These are phyloP conservation scores for Ibidorhyncha struthersii DNA, from an alignment of 2,113 vertebrate species.

Conservation along the genomic window DNA sequence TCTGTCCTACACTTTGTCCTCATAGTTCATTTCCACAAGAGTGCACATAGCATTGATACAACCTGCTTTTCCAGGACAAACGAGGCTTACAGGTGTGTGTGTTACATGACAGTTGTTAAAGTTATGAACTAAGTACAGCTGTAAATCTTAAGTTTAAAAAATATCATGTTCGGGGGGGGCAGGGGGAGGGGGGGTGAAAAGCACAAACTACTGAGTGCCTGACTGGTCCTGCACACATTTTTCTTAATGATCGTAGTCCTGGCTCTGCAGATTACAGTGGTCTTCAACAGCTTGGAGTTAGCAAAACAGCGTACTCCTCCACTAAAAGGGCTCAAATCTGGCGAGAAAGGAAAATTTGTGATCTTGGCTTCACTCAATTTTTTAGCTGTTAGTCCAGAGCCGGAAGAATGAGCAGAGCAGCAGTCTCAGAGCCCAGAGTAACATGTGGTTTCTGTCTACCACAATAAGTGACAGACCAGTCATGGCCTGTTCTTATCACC, in stretches of 20 bases:
- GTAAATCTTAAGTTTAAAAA: not conserved
- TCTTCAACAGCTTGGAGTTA: not conserved
- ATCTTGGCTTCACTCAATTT: not conserved
- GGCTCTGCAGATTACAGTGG: not conserved
- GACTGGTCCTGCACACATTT: not conserved
- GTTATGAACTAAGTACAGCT: not conserved
- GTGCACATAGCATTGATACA: not conserved
- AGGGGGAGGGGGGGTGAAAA: not conserved
- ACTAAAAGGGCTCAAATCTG: not conserved
- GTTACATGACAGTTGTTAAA: not conserved
- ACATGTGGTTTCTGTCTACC: constrained; percentile 56
- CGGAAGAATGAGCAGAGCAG: not conserved
- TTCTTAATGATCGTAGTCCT: not conserved
- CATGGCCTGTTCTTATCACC: constrained; percentile 37
- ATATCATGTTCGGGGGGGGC: accelerated
- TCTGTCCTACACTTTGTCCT: not conserved
- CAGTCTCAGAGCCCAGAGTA: not conserved
- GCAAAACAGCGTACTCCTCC: not conserved
- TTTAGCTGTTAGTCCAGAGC: not conserved
- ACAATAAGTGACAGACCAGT: constrained; percentile 18
- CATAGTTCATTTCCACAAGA: not conserved
- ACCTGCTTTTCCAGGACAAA: not conserved
- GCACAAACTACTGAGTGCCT: not conserved
- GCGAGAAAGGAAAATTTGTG: not conserved
- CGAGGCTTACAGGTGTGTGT: not conserved